Percentiles rank a stretch among this genome's conserved stretches.
These are phyloP conservation scores for Bujurquina vittata DNA, from an alignment of 2,113 vertebrate genomes.

Conservation along the genomic window DNA sequence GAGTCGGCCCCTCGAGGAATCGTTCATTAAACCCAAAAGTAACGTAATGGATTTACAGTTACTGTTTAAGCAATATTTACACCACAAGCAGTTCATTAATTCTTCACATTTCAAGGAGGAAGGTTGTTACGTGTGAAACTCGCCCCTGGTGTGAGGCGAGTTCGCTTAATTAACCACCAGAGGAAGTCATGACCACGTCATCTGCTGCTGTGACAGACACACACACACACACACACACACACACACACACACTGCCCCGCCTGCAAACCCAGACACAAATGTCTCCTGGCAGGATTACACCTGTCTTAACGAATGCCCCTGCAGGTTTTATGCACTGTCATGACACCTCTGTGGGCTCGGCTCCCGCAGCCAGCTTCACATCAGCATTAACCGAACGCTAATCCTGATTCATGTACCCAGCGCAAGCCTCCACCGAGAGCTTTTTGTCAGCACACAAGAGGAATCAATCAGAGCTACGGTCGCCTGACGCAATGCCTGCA, in stretches of 20 bases:
- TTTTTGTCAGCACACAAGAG: slow-evolving; percentile 38
- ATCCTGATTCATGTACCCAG: slow-evolving; percentile 32
- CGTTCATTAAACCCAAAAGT: background rate
- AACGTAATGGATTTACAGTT: background rate
- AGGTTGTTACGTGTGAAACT: background rate
- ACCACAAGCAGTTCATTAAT: slow-evolving; percentile 6
- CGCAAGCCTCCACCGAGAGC: slow-evolving; percentile 37
- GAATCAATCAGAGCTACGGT: slow-evolving; percentile 35
- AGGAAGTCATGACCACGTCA: slow-evolving; percentile 29
- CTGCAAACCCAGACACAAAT: background rate
- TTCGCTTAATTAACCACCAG: slow-evolving; percentile 36
- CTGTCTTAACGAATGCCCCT: slow-evolving; percentile 19
- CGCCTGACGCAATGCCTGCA: background rate
- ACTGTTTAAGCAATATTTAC: slow-evolving; percentile 2
- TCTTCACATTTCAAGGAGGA: slow-evolving; percentile 7
- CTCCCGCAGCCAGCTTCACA: slow-evolving; percentile 24
- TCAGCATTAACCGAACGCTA: slow-evolving; percentile 59
- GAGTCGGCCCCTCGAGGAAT: slow-evolving; percentile 6
- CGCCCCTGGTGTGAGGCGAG: background rate
- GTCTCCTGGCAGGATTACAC: slow-evolving; percentile 35
- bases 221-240: accelerated
- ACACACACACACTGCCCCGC: background rate
- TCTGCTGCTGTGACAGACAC: background rate
- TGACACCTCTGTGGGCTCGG: slow-evolving; percentile 27
- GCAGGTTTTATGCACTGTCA: slow-evolving; percentile 30